These are phyloP conservation scores for Premnoplex brunnescens DNA, from an alignment of 2,797 vertebrate species.

Conservation along the genomic window DNA sequence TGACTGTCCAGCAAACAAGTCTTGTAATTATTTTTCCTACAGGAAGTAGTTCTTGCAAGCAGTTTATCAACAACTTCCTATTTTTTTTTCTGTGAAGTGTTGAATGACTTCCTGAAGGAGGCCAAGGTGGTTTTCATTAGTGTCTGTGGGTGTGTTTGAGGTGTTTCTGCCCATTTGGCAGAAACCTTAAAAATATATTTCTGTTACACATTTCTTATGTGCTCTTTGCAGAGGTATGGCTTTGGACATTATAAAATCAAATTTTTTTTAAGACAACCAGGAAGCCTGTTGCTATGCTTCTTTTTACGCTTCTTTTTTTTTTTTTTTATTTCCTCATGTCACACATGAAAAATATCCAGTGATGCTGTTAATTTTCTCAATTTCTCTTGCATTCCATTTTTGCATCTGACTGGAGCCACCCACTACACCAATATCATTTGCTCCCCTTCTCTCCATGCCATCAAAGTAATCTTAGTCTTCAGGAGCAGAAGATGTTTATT, in stretches of 20 bases:
- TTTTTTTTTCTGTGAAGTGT: slow-evolving; percentile 76
- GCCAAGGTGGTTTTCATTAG: slow-evolving; percentile 67
- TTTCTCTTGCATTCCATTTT: neutral
- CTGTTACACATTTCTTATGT: neutral
- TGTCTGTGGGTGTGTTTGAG: slow-evolving; percentile 59
- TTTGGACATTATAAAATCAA: neutral
- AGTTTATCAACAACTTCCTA: slow-evolving; percentile 81
- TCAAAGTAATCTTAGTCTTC: neutral
- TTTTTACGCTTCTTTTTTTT: neutral
- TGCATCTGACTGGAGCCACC: neutral
- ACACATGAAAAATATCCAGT: neutral
- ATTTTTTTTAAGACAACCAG: neutral
- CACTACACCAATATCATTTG: neutral
- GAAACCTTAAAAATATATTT: neutral
- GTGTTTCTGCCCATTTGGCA: slow-evolving; percentile 33
- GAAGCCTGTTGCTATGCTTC: neutral
- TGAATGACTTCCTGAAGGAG: slow-evolving; percentile 79
- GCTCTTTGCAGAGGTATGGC: neutral
- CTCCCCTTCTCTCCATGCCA: rapidly evolving
- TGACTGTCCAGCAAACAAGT: slow-evolving; percentile 57
- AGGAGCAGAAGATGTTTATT: neutral
- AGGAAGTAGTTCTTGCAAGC: slow-evolving; percentile 77
- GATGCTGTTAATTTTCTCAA: neutral
- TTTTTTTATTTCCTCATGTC: neutral
- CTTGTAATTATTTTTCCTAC: slow-evolving; percentile 71